Evolutionary conservation across 2,888 invertebrate species (phyloP), one percentile per base, ranked within the genome.

Genomic region (Amiota communis): DNA sequence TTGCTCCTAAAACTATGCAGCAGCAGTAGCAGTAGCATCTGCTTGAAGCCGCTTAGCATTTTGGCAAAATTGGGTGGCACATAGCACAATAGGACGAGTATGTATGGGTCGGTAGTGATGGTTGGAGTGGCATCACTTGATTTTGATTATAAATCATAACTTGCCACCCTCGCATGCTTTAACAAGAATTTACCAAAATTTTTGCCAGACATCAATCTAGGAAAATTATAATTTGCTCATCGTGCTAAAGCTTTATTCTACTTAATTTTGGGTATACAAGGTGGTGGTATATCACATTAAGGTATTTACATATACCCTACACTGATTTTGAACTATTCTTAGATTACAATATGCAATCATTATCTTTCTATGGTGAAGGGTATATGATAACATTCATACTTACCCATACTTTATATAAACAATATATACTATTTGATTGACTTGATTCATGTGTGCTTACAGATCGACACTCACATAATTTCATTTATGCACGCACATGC

Each of bases 201-300:
- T 20, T 20, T 57, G 15, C 20, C 59, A 65, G 13, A 65, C 67
- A 68, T 68, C 51, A 68, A 68, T 68, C 67, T 68, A 53, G 20
- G 51, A 15, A 68, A 68, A 68, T 68, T 68, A 68, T 53, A 53
- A 68, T 68, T 68, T 53, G 10, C 67, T 23, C 51, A 68, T n/a
- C 17, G 20, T 8, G 23, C 15, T 20, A 20, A 20, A 20, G 59
- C 36, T 36, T 36, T 36, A 36, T 36, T 36, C 36, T 36, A 36
- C 36, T 36, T 36, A 36, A 36, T 36, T 36, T 36, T 36, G 36
- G 36, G 36, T 2, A 36, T 2, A 36, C 2, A 36, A 36, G 2
- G 36, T 36, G 36, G 36, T 36, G 36, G 36, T 6, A 36, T 36
- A 36, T 36, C 36, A 6, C 36, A 36, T 36, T 36, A 36, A 36